phyloP scores from a whole-genome alignment of 2,888 invertebrate species.

The Phlogophora meticulosa region DNA sequence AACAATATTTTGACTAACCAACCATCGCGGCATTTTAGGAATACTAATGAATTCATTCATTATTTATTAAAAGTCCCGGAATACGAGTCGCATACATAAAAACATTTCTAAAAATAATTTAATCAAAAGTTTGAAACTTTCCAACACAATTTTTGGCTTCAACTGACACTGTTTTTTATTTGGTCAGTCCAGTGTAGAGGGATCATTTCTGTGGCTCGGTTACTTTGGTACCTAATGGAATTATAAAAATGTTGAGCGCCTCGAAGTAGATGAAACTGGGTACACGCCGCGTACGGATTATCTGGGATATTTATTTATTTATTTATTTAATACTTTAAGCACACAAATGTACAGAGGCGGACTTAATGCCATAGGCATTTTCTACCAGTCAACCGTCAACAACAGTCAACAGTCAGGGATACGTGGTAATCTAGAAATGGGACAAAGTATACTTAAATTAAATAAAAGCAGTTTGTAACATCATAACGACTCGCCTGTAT shows the following conservation, averaged over 20 bases:
- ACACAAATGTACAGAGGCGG: no score
- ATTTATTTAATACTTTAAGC: no score
- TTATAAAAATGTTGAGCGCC: conserved; percentile 12
- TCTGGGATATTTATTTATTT: no score
- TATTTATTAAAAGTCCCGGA: no score
- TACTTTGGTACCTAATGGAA: conserved; percentile 16
- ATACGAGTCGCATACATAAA: no score
- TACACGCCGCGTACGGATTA: conserved; percentile 11
- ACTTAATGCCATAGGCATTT: no score
- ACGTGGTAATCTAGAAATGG: conserved; percentile 21
- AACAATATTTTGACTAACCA: no score
- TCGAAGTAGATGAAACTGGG: conserved; percentile 8
- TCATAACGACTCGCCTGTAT: no score
- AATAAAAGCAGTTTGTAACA: conserved; percentile 11
- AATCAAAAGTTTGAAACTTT: conserved; percentile 28
- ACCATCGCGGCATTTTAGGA: no score
- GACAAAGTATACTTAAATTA: conserved; percentile 15
- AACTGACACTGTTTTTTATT: conserved; percentile 25
- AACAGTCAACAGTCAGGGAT: no score
- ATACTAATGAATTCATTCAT: no score
- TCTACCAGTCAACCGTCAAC: no score
- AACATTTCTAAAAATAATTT: conserved; percentile 35
- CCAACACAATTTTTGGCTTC: conserved; percentile 23
- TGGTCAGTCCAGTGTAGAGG: conserved; percentile 5
- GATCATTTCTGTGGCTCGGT: conserved; percentile 17